Percentiles rank a stretch among this genome's conserved stretches.
These are phyloP conservation scores for Nymphalis c-album DNA, from an alignment of 2,888 invertebrate species.

Conservation along the genomic window DNA sequence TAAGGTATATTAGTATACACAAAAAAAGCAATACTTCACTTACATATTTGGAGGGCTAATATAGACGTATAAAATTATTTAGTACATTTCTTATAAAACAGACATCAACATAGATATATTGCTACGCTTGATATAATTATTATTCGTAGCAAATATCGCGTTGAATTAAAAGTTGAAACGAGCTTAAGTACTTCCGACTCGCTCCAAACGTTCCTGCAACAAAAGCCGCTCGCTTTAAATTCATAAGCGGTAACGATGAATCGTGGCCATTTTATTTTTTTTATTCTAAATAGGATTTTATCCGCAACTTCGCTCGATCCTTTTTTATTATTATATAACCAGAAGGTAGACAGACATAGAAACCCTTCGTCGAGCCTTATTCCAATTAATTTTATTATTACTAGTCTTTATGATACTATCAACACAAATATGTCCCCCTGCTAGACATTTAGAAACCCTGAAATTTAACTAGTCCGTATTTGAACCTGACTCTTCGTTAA, in stretches of 20 bases:
- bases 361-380: too few relatives aligned
- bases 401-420: too few relatives aligned
- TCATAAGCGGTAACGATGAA: slow-evolving; percentile 22
- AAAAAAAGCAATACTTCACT: too few relatives aligned
- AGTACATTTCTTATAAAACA: neutral
- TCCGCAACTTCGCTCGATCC: neutral
- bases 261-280: slow-evolving; percentile 5
- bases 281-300: neutral
- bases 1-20: too few relatives aligned
- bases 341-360: too few relatives aligned
- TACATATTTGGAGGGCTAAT: too few relatives aligned
- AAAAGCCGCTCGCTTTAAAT: slow-evolving; percentile 25
- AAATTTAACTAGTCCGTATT: too few relatives aligned
- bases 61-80: too few relatives aligned
- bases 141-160: slow-evolving; percentile 27
- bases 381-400: too few relatives aligned
- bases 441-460: too few relatives aligned
- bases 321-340: neutral
- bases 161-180: slow-evolving; percentile 28
- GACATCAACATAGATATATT: neutral
- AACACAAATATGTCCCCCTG: too few relatives aligned
- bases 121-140: slow-evolving; percentile 11
- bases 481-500: too few relatives aligned
- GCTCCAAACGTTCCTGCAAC: slow-evolving; percentile 20
- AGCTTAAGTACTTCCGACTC: slow-evolving; percentile 27